Conservation (phyloP, 2,888 invertebrate genomes). For the Coelinius sp. region DNA sequence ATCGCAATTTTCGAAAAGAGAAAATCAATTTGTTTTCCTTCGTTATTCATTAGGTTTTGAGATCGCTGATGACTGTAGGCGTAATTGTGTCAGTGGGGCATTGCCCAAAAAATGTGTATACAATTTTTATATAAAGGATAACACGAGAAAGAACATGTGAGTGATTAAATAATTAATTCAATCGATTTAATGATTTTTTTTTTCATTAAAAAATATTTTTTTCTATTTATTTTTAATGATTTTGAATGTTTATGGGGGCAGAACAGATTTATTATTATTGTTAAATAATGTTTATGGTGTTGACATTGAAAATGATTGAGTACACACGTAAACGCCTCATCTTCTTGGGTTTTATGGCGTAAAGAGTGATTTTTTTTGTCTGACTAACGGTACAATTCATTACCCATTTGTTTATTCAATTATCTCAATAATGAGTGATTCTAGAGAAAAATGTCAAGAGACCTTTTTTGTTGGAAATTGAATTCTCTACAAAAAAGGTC, state of each 20-base stretch:
- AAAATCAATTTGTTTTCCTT: background rate
- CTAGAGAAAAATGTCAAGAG: no score
- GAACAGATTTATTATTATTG: background rate
- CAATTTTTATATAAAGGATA: slow-evolving; percentile 52
- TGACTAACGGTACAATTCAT: no score
- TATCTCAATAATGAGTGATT: no score
- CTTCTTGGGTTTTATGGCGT: background rate
- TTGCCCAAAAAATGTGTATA: slow-evolving; percentile 53
- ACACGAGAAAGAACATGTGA: slow-evolving; percentile 47
- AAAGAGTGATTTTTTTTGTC: no score
- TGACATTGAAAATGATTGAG: background rate
- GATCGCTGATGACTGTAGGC: slow-evolving; percentile 50
- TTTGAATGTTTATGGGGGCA: no score
- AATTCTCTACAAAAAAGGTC: no score
- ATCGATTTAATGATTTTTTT: no score
- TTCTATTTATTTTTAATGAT: background rate
- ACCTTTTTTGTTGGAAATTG: no score
- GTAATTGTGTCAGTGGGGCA: slow-evolving; percentile 49
- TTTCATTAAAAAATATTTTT: no score
- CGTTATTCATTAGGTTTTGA: background rate
- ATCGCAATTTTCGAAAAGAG: no score
- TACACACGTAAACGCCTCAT: background rate
- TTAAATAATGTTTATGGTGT: background rate
- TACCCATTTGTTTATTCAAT: no score
- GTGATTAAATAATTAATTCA: no score